A percentile compares a stretch with the other conserved stretches of the same genome.
Conservation (phyloP, 2,888 invertebrate species). For the Belgica antarctica region DNA sequence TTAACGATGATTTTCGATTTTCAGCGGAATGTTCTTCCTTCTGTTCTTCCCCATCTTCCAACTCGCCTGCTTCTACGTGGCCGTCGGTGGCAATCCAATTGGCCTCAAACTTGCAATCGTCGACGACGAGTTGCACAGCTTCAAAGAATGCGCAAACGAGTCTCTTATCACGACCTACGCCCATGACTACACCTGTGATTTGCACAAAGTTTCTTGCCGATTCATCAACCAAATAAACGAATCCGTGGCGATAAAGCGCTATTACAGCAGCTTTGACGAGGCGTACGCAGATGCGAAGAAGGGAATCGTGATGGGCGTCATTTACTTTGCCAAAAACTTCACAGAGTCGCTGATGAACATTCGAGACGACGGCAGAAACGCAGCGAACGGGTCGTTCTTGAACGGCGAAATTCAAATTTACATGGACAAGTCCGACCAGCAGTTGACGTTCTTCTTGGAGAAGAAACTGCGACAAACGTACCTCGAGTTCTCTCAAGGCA, state of each 20-base stretch:
- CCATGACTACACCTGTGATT: conserved; percentile 56
- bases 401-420: conserved; percentile 66
- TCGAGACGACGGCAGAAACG: conserved; percentile 60
- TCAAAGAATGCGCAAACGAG: conserved; percentile 53
- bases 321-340: conserved; percentile 72
- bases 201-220: conserved; percentile 62
- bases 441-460: conserved; percentile 74
- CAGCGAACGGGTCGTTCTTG: conserved; percentile 58
- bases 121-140: conserved; percentile 68
- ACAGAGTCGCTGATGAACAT: conserved; percentile 62
- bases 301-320: conserved; percentile 62
- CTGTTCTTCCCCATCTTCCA: conserved; percentile 78
- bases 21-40: conserved; percentile 78
- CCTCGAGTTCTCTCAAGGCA: conserved; percentile 62
- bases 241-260: conserved; percentile 58
- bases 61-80: conserved; percentile 73
- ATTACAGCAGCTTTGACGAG: conserved; percentile 58
- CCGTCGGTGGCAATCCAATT: conserved; percentile 74
- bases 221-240: conserved; percentile 62
- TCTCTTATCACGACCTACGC: conserved; percentile 54
- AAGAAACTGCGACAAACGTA: conserved; percentile 67
- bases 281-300: conserved; percentile 59
- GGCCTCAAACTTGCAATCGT: conserved; percentile 73
- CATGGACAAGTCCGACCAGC: conserved; percentile 80
- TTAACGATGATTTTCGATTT: conserved; percentile 46